These are phyloP conservation scores for Melipona quadrifasciata DNA, from an alignment of 1,140 invertebrate species.

Conservation along the genomic window DNA sequence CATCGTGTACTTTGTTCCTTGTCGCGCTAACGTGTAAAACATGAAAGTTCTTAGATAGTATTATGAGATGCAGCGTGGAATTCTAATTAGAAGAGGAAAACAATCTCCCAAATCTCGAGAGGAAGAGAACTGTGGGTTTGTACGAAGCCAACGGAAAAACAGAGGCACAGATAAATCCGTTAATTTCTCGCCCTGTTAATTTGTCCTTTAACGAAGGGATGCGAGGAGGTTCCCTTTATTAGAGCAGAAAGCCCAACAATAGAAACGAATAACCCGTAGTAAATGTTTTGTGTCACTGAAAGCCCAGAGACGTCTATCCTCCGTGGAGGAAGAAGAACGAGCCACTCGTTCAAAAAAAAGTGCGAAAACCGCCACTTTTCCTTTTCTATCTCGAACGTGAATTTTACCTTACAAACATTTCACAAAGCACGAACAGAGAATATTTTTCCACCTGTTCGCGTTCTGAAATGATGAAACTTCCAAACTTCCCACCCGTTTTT, in stretches of 20 bases:
- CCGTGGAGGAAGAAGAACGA: conserved; percentile 23
- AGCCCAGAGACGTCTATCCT: conserved; percentile 56
- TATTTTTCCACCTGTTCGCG: not conserved
- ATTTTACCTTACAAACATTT: not conserved
- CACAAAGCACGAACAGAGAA: not conserved
- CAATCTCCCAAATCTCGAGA: not conserved
- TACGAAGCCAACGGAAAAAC: conserved; percentile 4
- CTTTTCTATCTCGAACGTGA: not conserved
- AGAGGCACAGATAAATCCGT: conserved; percentile 25
- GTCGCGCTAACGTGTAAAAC: not conserved
- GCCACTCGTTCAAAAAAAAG: not conserved
- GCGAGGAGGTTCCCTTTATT: conserved; percentile 59
- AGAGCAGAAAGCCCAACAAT: conserved; percentile 67
- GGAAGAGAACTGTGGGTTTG: not conserved
- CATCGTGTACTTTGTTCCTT: too few relatives aligned
- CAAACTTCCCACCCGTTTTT: not conserved
- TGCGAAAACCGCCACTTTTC: not conserved
- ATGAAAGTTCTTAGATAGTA: not conserved
- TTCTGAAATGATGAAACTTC: too few relatives aligned
- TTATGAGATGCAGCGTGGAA: not conserved
- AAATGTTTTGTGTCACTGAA: conserved; percentile 71
- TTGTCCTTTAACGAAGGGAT: conserved; percentile 59
- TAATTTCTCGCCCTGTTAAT: conserved; percentile 60
- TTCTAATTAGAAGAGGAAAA: not conserved
- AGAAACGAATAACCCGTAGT: conserved; percentile 68